Conservation (phyloP, 2,113 vertebrate species). For the Forbesichthys agassizii region DNA sequence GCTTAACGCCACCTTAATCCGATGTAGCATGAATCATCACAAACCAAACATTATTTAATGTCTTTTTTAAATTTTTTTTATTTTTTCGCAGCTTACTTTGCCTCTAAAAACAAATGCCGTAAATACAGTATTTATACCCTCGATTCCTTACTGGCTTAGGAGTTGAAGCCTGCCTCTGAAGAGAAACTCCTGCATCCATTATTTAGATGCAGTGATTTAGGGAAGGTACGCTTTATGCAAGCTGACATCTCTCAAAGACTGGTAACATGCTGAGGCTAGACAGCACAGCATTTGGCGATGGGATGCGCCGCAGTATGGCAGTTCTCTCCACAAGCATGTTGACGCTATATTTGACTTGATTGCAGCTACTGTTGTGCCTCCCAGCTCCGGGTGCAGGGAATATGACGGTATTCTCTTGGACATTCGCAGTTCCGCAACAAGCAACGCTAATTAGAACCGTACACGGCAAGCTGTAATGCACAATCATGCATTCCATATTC, state of each 20-base stretch:
- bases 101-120: slow-evolving; percentile 15
- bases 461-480: background rate
- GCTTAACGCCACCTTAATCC: slow-evolving; percentile 26
- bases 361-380: slow-evolving; percentile 42
- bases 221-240: slow-evolving; percentile 30
- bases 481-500: background rate
- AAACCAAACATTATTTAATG: slow-evolving; percentile 35
- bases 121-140: background rate
- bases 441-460: slow-evolving; percentile 1
- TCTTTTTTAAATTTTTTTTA: background rate
- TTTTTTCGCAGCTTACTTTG: slow-evolving; percentile 18
- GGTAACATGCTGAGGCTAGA: slow-evolving; percentile 32
- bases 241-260: slow-evolving; percentile 33
- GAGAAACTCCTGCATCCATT: slow-evolving; percentile 40
- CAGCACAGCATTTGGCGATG: slow-evolving; percentile 30
- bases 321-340: slow-evolving; percentile 19
- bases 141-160: background rate
- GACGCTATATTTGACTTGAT: slow-evolving; percentile 41
- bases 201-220: slow-evolving; percentile 30
- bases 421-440: background rate
- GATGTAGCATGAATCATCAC: slow-evolving; percentile 45
- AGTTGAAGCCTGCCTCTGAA: slow-evolving; percentile 35
- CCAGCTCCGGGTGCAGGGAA: background rate
- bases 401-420: background rate
- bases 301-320: slow-evolving; percentile 21